phyloP scores from a whole-genome alignment of 2,888 invertebrate species.

The Prosapia bicincta region DNA sequence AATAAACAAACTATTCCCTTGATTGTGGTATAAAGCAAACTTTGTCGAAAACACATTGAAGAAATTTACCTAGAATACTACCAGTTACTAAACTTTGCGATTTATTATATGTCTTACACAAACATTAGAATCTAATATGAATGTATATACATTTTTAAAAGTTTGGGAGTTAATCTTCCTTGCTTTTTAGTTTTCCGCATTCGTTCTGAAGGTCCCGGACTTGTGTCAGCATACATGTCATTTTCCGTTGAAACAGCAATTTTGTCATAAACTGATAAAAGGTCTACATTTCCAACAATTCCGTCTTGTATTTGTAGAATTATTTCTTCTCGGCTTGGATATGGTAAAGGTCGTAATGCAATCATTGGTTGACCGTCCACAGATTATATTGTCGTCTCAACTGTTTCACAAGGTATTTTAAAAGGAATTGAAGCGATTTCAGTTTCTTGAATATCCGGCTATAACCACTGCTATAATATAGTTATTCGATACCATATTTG shows the following conservation, averaged over 20 bases:
- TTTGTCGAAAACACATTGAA: too few relatives aligned
- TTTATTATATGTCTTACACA: too few relatives aligned
- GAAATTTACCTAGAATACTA: too few relatives aligned
- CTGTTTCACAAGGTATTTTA: slow-evolving; percentile 63
- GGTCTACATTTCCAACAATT: slow-evolving; percentile 67
- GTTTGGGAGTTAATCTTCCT: too few relatives aligned
- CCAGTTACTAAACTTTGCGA: too few relatives aligned
- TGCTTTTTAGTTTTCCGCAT: slow-evolving; percentile 41
- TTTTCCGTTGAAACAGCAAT: slow-evolving; percentile 60
- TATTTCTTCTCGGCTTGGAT: slow-evolving; percentile 63
- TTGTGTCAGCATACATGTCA: slow-evolving; percentile 65
- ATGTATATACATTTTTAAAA: too few relatives aligned
- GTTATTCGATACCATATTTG: slow-evolving; percentile 68
- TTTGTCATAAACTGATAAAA: slow-evolving; percentile 63
- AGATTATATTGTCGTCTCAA: slow-evolving; percentile 60
- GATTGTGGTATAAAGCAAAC: too few relatives aligned
- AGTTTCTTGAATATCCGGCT: slow-evolving; percentile 68
- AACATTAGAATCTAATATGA: too few relatives aligned
- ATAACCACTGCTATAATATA: slow-evolving; percentile 71
- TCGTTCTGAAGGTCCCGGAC: slow-evolving; percentile 58
- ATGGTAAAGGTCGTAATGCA: slow-evolving; percentile 59
- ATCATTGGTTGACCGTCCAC: slow-evolving; percentile 63
- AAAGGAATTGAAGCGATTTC: slow-evolving; percentile 61
- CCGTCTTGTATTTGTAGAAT: slow-evolving; percentile 76
- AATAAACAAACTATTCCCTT: too few relatives aligned